Conservation (phyloP, 2,113 vertebrate species). For the Brachypteracias leptosomus region DNA sequence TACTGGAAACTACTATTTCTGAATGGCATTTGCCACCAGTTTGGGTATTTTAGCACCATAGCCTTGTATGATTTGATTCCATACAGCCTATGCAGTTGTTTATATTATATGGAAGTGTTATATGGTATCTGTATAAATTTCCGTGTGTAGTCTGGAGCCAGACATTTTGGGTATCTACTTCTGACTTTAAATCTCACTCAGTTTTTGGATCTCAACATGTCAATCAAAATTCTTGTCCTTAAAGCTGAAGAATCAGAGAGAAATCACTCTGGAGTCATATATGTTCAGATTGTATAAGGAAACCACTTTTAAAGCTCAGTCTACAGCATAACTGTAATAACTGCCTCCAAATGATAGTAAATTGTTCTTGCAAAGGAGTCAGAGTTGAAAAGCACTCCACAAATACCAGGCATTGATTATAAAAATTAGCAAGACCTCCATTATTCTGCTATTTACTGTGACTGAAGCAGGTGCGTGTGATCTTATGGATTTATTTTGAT, state of each 20-base stretch:
- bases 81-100: neutral
- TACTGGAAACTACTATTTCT: neutral
- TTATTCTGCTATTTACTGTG: neutral
- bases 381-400: neutral
- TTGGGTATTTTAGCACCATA: neutral
- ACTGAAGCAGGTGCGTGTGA: neutral
- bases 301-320: neutral
- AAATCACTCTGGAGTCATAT: neutral
- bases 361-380: neutral
- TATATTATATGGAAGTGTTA: neutral
- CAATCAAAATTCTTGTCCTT: neutral
- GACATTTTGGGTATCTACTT: neutral
- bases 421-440: neutral
- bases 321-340: neutral
- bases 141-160: neutral
- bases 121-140: neutral
- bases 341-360: neutral
- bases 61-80: neutral
- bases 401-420: neutral
- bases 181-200: neutral
- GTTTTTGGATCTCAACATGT: neutral
- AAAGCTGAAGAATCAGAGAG: neutral
- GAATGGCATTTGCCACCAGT: neutral
- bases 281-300: neutral
- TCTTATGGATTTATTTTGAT: neutral